Percentiles rank a stretch among this genome's conserved stretches.
phyloP scores from a whole-genome alignment of 2,113 vertebrate genomes.

The Actenoides lindsayi region DNA sequence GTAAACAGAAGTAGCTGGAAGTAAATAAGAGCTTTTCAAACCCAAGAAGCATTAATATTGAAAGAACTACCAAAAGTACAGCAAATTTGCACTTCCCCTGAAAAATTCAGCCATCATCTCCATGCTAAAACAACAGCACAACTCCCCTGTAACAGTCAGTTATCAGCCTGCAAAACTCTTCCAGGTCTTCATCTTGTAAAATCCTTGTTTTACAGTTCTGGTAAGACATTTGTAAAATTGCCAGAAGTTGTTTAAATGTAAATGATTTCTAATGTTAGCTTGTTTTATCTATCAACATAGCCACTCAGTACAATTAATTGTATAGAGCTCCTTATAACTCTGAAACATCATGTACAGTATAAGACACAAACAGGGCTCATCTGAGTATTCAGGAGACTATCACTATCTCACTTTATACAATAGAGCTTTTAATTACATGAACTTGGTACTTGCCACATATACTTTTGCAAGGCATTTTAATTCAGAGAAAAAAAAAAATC shows the following conservation, averaged over 20 bases:
- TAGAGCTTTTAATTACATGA: not conserved
- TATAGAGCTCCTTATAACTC: not conserved
- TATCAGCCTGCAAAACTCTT: not conserved
- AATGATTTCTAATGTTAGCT: not conserved
- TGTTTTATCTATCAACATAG: not conserved
- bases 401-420: not conserved
- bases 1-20: not conserved
- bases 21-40: not conserved
- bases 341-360: not conserved
- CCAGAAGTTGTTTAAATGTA: not conserved
- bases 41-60: not conserved
- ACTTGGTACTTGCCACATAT: not conserved
- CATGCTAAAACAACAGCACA: not conserved
- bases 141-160: not conserved
- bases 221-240: not conserved
- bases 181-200: not conserved
- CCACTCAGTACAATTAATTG: not conserved
- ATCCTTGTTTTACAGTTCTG: not conserved
- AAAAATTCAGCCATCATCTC: not conserved
- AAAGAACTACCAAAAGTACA: not conserved
- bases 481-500: not conserved
- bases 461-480: not conserved
- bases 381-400: not conserved
- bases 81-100: not conserved
- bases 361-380: not conserved